phyloP scores from a whole-genome alignment of 1,140 invertebrate genomes.

The Hirudo medicinalis region DNA sequence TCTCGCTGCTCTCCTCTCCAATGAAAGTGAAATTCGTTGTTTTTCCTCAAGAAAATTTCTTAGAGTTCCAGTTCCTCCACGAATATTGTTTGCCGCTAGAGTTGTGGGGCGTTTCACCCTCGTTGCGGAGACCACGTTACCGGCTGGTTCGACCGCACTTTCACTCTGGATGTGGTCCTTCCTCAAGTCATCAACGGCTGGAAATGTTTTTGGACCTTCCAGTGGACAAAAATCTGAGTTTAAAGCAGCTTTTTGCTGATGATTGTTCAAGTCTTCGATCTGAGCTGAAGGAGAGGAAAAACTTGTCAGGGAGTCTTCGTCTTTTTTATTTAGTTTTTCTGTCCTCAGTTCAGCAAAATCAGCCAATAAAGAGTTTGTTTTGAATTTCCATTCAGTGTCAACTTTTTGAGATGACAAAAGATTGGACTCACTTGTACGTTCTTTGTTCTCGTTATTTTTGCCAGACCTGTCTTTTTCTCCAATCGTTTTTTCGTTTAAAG shows the following conservation, averaged over 20 bases:
- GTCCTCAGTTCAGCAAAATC: constrained; percentile 28
- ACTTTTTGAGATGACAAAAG: too few relatives aligned
- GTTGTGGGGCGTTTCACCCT: neutral
- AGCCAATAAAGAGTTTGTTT: constrained; percentile 22
- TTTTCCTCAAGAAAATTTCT: constrained; percentile 64
- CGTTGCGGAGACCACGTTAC: neutral
- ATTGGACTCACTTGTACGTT: too few relatives aligned
- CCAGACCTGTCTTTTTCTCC: too few relatives aligned
- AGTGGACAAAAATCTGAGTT: neutral
- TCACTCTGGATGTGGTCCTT: too few relatives aligned
- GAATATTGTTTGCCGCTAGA: neutral
- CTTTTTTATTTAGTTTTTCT: constrained; percentile 34
- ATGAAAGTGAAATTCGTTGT: constrained; percentile 77
- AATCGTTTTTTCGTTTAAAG: too few relatives aligned
- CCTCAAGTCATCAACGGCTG: too few relatives aligned
- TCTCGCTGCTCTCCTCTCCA: constrained; percentile 51
- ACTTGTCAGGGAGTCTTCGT: constrained; percentile 22
- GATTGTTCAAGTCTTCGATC: neutral
- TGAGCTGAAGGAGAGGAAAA: neutral
- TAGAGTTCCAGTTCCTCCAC: constrained; percentile 23
- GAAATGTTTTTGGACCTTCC: too few relatives aligned
- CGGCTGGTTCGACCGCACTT: too few relatives aligned
- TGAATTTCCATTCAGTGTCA: too few relatives aligned
- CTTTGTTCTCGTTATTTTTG: too few relatives aligned
- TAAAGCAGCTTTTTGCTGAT: neutral